Evolutionary conservation across 2,113 vertebrate species (phyloP), one percentile per base, ranked within the genome.

Genomic region (Columba janthina): DNA sequence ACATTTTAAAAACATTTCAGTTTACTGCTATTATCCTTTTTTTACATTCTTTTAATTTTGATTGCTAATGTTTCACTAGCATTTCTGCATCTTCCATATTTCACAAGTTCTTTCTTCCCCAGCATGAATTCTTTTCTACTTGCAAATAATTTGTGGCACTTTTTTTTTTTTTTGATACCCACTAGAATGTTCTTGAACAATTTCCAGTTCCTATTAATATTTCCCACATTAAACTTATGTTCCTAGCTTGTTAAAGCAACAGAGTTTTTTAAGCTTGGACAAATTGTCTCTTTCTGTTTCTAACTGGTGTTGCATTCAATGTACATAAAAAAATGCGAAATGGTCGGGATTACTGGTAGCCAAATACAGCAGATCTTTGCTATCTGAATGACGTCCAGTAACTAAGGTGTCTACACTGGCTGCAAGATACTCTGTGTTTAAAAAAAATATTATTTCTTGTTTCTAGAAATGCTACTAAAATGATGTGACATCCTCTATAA

Each of bases 201-300:
- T 90, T 96, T 95, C 95, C 96, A 97, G 72, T 90, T 96, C 92
- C 82, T 96, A 77, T 96, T 97, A 97, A 92, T 94, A 95, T 88
- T 96, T 86, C 71, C 71, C 88, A 94, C 85, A 76, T 92, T 88
- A 96, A 97, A 94, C 66, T 90, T 51, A 83, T 93, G 85, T 77
- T 95, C 85, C 56, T 80, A 76, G 40, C 72, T 70, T 66, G 40
- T 88, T 88, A 92, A 79, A 82, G 60, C 71, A 90, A 54, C 46
- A 29, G 21, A 2, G 10, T 90, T 90, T 85, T 93, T 91, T 46
- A 58, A 79, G 67, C 75, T 85, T 88, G 90, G 71, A 93, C 82
- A 96, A 94, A 86, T 80, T 88, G 88, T 97, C 88, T 90, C 75
- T 90, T 90, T 89, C 58, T 73, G 9, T 90, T 79, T 93, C 88